Conservation (phyloP, 1,140 invertebrate species). For the Psilanteris sp. region DNA sequence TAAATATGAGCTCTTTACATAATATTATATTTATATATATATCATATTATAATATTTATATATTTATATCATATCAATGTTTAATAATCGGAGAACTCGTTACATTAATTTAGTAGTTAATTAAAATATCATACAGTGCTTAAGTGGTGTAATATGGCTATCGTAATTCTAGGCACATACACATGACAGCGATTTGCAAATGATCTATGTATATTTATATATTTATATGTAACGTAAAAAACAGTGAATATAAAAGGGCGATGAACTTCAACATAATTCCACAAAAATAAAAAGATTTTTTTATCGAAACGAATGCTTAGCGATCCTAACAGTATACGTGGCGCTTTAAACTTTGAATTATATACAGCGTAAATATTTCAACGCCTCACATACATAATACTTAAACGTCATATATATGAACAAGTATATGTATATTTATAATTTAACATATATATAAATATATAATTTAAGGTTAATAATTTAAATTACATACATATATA, state of each 20-base stretch:
- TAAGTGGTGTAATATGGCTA: conserved; percentile 76
- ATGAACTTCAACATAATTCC: no score
- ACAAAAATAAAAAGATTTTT: background rate
- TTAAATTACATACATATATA: conserved; percentile 20
- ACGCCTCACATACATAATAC: conserved; percentile 21
- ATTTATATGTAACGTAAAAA: conserved; percentile 47
- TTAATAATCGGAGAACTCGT: conserved; percentile 76
- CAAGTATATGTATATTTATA: conserved; percentile 31
- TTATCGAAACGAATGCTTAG: background rate
- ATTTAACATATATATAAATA: conserved; percentile 13
- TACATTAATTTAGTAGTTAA: conserved; percentile 75
- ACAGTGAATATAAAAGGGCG: conserved; percentile 4
- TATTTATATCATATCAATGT: conserved; percentile 71
- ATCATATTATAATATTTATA: conserved; percentile 68
- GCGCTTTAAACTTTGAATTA: conserved; percentile 21
- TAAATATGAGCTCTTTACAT: conserved; percentile 80
- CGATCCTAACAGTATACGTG: background rate
- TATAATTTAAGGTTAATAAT: no score
- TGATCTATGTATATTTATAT: conserved; percentile 64
- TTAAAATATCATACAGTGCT: conserved; percentile 78
- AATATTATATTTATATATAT: conserved; percentile 67
- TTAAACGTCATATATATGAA: conserved; percentile 15
- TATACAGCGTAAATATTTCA: conserved; percentile 50
- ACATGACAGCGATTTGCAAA: conserved; percentile 77
- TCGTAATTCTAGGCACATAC: conserved; percentile 77